phyloP scores from a whole-genome alignment of 2,113 vertebrate genomes.

The Aviceda subcristata region DNA sequence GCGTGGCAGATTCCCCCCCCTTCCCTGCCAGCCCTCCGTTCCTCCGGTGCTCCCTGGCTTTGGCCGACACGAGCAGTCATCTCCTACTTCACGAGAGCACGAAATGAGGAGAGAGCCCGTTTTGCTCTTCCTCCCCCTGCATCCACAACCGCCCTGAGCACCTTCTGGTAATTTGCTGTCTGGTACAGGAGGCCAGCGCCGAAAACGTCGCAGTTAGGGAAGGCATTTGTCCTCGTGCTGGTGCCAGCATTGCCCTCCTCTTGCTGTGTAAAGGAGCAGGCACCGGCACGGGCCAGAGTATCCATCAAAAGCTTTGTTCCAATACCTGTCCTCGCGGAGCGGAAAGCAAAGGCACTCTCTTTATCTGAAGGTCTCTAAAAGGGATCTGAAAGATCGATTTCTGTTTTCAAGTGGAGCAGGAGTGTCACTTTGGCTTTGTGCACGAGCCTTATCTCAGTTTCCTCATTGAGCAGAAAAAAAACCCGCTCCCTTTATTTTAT shows the following conservation, averaged over 20 bases:
- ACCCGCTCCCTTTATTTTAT: neutral
- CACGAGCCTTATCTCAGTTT: neutral
- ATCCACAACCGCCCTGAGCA: neutral
- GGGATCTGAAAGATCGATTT: neutral
- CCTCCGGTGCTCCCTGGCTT: neutral
- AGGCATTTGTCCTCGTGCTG: rapidly evolving
- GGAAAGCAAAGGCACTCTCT: neutral
- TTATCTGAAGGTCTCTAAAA: neutral
- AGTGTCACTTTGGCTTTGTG: neutral
- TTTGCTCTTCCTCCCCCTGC: neutral
- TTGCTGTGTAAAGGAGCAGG: neutral
- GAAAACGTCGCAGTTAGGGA: rapidly evolving
- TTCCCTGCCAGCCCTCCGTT: neutral
- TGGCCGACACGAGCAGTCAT: rapidly evolving
- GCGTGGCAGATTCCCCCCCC: neutral
- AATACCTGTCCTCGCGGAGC: rapidly evolving
- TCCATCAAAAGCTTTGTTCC: neutral
- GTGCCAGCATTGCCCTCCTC: neutral
- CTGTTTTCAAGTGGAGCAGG: neutral
- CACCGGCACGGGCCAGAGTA: neutral
- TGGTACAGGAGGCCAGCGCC: neutral
- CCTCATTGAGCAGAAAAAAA: neutral
- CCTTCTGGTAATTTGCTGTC: neutral
- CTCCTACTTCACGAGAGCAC: neutral
- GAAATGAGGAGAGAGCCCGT: no score